These are phyloP conservation scores for Ormyrus pomaceus DNA, from an alignment of 2,888 invertebrate genomes.

Conservation along the genomic window DNA sequence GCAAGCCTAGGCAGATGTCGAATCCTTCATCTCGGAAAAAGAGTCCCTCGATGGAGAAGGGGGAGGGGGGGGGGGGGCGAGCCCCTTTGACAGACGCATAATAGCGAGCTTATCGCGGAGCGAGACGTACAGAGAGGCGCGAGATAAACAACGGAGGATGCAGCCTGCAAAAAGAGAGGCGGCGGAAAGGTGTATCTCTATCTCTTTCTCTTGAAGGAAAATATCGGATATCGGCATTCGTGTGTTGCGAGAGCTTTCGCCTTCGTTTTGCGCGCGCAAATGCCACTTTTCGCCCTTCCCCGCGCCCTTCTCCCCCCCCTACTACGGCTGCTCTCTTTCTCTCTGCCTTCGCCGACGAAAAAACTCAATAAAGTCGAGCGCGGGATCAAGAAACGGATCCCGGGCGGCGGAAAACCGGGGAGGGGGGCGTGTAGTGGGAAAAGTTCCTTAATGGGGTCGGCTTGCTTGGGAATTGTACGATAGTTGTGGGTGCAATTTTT, in stretches of 20 bases:
- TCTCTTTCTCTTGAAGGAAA: background rate
- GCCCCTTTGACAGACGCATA: too few species aligned
- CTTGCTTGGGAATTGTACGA: too few species aligned
- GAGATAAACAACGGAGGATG: background rate
- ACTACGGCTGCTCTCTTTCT: background rate
- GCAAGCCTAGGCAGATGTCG: too few species aligned
- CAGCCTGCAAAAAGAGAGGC: background rate
- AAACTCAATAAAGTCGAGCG: conserved; percentile 23
- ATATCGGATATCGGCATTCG: conserved; percentile 5
- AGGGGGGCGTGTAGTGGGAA: background rate
- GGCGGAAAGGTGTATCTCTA: background rate
- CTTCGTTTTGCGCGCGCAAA: background rate
- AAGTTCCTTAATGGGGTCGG: background rate
- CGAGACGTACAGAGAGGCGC: background rate
- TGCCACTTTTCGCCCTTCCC: too few species aligned
- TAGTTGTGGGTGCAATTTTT: background rate
- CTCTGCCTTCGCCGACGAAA: background rate
- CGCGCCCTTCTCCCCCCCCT: background rate
- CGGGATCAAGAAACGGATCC: conserved; percentile 21
- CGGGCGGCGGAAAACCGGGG: background rate
- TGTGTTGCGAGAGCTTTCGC: background rate
- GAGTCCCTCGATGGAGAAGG: too few species aligned
- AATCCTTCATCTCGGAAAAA: too few species aligned
- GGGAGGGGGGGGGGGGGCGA: too few species aligned
- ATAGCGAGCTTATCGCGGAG: too few species aligned